Evolutionary conservation across 2,888 invertebrate genomes (phyloP), one percentile per base, ranked within the genome.

Genomic region (Torymus auratus): DNA sequence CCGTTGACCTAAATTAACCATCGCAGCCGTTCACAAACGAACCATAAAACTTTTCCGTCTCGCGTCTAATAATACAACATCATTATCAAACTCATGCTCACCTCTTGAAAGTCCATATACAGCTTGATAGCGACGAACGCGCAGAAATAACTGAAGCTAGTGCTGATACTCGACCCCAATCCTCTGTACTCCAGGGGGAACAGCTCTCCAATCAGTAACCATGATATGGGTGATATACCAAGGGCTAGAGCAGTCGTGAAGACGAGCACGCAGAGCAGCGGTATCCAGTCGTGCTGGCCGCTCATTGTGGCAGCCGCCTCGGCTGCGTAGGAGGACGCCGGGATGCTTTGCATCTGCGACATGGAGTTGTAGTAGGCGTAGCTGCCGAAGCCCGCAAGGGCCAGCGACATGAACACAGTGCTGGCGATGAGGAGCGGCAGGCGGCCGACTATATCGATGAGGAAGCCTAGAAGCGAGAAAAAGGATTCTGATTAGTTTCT

Each of bases 181-280:
- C 97, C 96, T 88, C 96, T 92, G 90, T 94, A 96, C 89, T 96
- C 96, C 81, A 96, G 90, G 69, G 97, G 95, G 91, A 97, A 96
- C 77, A 97, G 91, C 90, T 96, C 96, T 78, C 96, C 96, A 86
- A 96, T 95, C 87, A 96, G 92, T 83, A 97, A 91, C 95, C 96
- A 96, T 52, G 96, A 96, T 88, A 97, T 96, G 41, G 97, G 96
- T 89, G 96, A 96, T 91, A 96, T 96, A 72, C 96, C 96, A 85
- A 96, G 91, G n/a, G 96, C 96, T 88, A 96, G 96, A 62, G 96
- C 96, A 81, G 96, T 94, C 1, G 96, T 96, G 90, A 96, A 96
- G 52, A 96, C 94, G 83, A 96, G 92, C 2, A 96, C 95, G 91
- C 96, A 96, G 14, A 96, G 92, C 82, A 97, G 89, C 11, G 96